These are phyloP conservation scores for Tragelaphus buxtoni DNA, from an alignment of 2,113 vertebrate species.

Conservation along the genomic window DNA sequence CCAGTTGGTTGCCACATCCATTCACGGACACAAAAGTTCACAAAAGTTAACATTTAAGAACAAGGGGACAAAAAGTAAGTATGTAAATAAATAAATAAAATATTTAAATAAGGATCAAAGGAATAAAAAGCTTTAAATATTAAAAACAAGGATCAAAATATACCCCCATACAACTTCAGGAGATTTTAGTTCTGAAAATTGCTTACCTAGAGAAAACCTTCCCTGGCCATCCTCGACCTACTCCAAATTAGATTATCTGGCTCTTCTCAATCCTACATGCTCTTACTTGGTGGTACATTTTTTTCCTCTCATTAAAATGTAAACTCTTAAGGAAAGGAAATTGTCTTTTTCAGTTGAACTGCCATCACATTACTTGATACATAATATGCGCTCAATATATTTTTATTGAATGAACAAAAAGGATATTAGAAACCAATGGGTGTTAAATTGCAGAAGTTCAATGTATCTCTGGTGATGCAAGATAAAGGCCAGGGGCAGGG, in stretches of 20 bases:
- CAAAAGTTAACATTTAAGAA: not conserved
- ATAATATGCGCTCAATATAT: not conserved
- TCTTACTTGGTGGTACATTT: not conserved
- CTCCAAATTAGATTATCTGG: not conserved
- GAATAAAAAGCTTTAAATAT: not conserved
- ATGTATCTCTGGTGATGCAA: not conserved
- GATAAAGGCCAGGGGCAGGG: not conserved
- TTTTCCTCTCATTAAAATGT: not conserved
- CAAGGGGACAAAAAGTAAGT: not conserved
- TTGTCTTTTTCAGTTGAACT: not conserved
- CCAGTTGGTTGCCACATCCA: not conserved
- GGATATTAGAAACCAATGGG: not conserved
- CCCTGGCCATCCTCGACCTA: not conserved
- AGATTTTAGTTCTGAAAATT: not conserved
- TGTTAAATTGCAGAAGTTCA: not conserved
- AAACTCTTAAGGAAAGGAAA: not conserved
- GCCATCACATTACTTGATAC: not conserved
- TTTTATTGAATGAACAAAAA: not conserved
- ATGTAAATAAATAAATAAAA: not conserved
- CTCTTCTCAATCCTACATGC: not conserved
- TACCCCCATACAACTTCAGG: not conserved
- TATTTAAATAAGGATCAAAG: not conserved
- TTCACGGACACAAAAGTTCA: not conserved
- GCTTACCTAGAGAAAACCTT: not conserved
- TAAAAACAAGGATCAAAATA: not conserved